Evolutionary conservation across 2,888 invertebrate genomes (phyloP), one percentile per base, ranked within the genome.

Genomic region (Stenotaenia linearis): DNA sequence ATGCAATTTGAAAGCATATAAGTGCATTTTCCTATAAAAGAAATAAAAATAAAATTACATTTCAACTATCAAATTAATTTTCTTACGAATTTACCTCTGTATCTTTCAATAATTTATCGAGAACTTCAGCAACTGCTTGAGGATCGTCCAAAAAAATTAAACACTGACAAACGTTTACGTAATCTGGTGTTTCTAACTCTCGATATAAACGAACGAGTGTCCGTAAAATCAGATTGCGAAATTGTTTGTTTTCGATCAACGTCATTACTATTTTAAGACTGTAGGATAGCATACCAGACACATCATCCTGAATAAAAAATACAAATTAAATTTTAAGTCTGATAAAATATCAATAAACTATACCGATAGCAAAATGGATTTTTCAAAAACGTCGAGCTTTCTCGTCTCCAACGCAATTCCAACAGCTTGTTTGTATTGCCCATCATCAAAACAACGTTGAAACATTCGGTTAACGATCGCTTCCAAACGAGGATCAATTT

Each of bases 1-100:
- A 99, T 0, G 93, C 97, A 84, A 99, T 97, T 88, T 99, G 99
- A 87, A 97, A 99, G 0, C 97, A 97, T 95, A 98, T 98, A 56
- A 98, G 88, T 80, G 93, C 92, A 82, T 91, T 92, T 82, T 94
- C 93, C 87, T 88, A 83, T 18, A 45, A 78, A 79, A 23, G 79
- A 78, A 81, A 80, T 18, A 10, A 35, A 74, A 74, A 75, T 28
- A 23, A 28, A 75, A 75, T 0, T 18, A 56, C 5, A 5, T 18
- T 56, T 18, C n/a, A 6, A 10, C 0, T 1, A n/a, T 10, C n/a
- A 21, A 56, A 56, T 28, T 75, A n/a, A n/a, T n/a, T n/a, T n/a
- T n/a, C n/a, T n/a, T n/a, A n/a, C n/a, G n/a, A n/a, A n/a, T n/a
- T 85, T 84, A 89, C 89, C 84, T 92, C 91, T 15, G 89, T 87